Evolutionary conservation across 2,888 invertebrate species (phyloP).

Genomic region (Neuroscelio doddi): DNA sequence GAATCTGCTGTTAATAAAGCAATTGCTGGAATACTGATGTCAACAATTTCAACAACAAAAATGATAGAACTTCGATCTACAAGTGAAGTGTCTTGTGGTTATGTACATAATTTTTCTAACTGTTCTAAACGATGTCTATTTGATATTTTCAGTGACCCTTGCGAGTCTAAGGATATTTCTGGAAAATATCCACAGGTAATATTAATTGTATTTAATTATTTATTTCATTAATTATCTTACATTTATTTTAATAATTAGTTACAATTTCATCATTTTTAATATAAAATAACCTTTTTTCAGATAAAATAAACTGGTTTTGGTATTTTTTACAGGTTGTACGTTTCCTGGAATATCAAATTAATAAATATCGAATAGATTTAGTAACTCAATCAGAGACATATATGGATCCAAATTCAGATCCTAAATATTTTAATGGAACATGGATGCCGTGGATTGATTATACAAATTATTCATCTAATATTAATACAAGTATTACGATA

Average conservation of each 20-base stretch:
- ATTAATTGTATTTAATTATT: background rate
- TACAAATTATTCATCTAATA: constrained; percentile 1
- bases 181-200: constrained; percentile 52
- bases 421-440: constrained; percentile 52
- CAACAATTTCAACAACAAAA: constrained; percentile 1
- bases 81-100: constrained; percentile 52
- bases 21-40: constrained; percentile 41
- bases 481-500: too few relatives aligned
- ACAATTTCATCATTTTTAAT: too few relatives aligned
- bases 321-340: constrained; percentile 56
- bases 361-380: constrained; percentile 48
- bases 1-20: constrained; percentile 52
- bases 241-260: constrained; percentile 14
- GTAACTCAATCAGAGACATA: constrained; percentile 44
- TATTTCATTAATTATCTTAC: constrained; percentile 4
- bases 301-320: too few relatives aligned
- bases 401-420: constrained; percentile 52
- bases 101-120: constrained; percentile 22
- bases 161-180: constrained; percentile 62
- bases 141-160: constrained; percentile 60
- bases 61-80: constrained; percentile 43
- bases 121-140: constrained; percentile 60
- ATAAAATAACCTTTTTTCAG: too few relatives aligned
- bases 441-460: constrained; percentile 64
- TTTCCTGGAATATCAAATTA: constrained; percentile 47